Evolutionary conservation across 1,140 invertebrate species (phyloP), one percentile per base, ranked within the genome.

Genomic region (Heterodera schachtii): DNA sequence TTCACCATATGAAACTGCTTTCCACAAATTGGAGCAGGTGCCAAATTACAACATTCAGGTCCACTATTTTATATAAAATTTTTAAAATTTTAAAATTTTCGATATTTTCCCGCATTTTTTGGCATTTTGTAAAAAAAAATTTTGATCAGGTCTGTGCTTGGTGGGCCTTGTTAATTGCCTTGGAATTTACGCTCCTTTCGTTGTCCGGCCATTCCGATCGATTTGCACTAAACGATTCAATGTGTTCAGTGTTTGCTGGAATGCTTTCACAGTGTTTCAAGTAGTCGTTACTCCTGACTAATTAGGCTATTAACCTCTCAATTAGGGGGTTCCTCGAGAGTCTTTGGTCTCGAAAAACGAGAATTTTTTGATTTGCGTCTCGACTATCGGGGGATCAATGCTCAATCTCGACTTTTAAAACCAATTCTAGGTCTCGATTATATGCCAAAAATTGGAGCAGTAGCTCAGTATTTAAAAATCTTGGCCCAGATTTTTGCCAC

Each of bases 211-310:
- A 90, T 81, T 87, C 87, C 43, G 87, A 89, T 73, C 74, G 88
- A 2, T 88, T 86, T 70, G 87, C 88, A 19, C 44, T 89, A 21
- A 89, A 89, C 78, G 88, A 89, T 73, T 84, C 88, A 8, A 90
- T 89, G 46, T 87, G 86, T 13, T 90, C 89, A 13, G 81, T 90
- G 19, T 89, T 75, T 70, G 88, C 89, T n/a, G 88, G 88, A 75
- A 89, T 89, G 87, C 77, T 90, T 19, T 90, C 89, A 44, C 88
- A 89, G 80, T 86, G 84, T 70, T 89, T 89, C 78, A 89, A 89
- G 88, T 88, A 31, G 31, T 31, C 1, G 31, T 31, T 31, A 31
- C 31, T 31, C 31, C 31, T 31, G 31, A 31, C 31, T 31, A 31
- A 31, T 31, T 31, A 31, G 31, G 31, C 31, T 31, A 31, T 31